Evolutionary conservation across 53 echinoderm and acorn worm species (phyloP).

Genomic region (Zoroaster sp.): DNA sequence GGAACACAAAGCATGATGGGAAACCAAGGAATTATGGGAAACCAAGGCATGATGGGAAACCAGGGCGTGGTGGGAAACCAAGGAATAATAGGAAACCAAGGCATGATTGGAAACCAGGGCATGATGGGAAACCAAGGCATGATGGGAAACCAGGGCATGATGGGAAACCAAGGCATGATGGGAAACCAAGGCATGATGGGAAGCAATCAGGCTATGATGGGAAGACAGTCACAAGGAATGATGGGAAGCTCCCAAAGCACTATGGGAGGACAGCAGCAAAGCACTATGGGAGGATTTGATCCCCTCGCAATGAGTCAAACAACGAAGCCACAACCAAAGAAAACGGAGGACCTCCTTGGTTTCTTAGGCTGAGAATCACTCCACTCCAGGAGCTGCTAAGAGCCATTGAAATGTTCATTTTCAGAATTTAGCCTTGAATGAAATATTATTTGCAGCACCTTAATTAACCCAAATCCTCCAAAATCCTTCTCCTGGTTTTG

Average conservation of each 20-base stretch:
- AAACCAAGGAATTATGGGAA: slow-evolving; percentile 8
- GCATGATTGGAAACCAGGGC: slow-evolving; percentile 32
- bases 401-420: too few relatives aligned
- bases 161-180: slow-evolving; percentile 50
- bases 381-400: too few relatives aligned
- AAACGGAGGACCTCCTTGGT: slow-evolving; percentile 62
- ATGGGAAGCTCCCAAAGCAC: slow-evolving; percentile 14
- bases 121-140: slow-evolving; percentile 31
- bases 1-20: slow-evolving; percentile 41
- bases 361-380: slow-evolving; percentile 67
- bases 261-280: slow-evolving; percentile 2
- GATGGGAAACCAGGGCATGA: slow-evolving; percentile 50
- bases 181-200: slow-evolving; percentile 32
- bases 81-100: slow-evolving; percentile 33
- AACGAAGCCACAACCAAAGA: neutral
- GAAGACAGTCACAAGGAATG: slow-evolving; percentile 6
- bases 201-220: neutral
- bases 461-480: too few relatives aligned
- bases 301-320: slow-evolving; percentile 52
- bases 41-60: slow-evolving; percentile 61
- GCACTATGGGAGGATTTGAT: slow-evolving; percentile 64
- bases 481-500: too few relatives aligned
- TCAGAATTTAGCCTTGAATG: too few relatives aligned
- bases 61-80: slow-evolving; percentile 50
- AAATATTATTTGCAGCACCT: too few relatives aligned